Base-by-base conservation (phyloP, 2,888 invertebrate genomes). In the Agrotis segetum region DNA sequence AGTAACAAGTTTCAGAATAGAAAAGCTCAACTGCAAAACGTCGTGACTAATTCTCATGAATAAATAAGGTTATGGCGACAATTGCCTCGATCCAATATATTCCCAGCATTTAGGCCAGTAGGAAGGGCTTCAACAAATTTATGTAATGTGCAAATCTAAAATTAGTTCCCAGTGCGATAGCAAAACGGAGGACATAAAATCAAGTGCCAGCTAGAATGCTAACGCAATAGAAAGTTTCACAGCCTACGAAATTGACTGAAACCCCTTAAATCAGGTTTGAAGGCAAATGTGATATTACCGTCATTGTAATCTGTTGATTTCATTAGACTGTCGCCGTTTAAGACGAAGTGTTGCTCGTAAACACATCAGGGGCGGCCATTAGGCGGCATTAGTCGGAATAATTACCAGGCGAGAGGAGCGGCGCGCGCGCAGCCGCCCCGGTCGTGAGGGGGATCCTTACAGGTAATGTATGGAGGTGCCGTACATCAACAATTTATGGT, bases 381-480 rank as follows among this genome's bases (percentile, higher is more conserved):
- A 89, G 85, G 71, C 82, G 74, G 83, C 86, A 87, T 92, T 89
- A 89, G 87, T 88, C 85, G 86, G 81, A 84, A 88, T 92, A 92
- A 92, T 91, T 91, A 88, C 85, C 71, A 69, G 76, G 40, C 55
- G 29, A 66, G 63, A 63, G 49, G 62, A 78, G 55, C 65, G 67
- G 66, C 71, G 71, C 74, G 67, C 72, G 50, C 74, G 75, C 77
- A 75, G 58, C 40, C 44, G 47, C 29, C 21, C 19, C n/a, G 44
- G 49, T 67, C 61, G 64, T 66, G 67, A 40, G 67, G 49, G 61
- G 61, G 71, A 74, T 71, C 70, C 71, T 82, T 72, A 49, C 66
- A 71, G 58, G 81, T 83, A 78, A 85, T 85, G 67, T 84, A 85
- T 84, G 69, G 47, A 24, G 44, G 58, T 63, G 58, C 58, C 55